A percentile compares a stretch with the other conserved stretches of the same genome.
Conservation (phyloP, 2,113 vertebrate species). For the Phrynosoma blainvillii region DNA sequence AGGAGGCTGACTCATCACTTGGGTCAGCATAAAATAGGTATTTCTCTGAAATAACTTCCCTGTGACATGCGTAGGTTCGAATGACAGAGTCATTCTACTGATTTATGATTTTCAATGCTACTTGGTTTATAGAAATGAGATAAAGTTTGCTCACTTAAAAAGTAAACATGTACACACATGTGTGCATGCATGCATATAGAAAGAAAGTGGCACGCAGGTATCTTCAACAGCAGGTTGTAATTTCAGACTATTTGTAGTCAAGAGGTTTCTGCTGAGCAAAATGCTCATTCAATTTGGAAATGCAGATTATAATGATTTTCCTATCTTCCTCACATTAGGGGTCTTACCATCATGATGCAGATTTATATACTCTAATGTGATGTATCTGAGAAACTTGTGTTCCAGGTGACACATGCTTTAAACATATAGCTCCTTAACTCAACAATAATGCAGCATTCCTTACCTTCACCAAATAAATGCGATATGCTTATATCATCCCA, state of each 20-base stretch:
- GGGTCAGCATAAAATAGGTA: background rate
- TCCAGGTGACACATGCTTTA: conserved; percentile 61
- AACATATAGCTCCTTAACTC: conserved; percentile 61
- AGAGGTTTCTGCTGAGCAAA: conserved; percentile 79
- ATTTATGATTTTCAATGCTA: conserved; percentile 41
- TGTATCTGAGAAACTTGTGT: conserved; percentile 66
- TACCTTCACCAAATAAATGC: background rate
- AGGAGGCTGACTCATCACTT: background rate
- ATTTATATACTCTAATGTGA: conserved; percentile 61
- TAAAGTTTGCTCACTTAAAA: conserved; percentile 46
- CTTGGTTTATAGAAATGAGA: conserved; percentile 57
- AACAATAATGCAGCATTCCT: conserved; percentile 61
- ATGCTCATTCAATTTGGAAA: conserved; percentile 76
- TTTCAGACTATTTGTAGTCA: conserved; percentile 76
- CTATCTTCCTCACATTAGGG: conserved; percentile 74
- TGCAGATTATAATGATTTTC: conserved; percentile 80
- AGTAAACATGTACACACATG: conserved; percentile 24
- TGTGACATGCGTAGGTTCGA: background rate
- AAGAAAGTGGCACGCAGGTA: conserved; percentile 3
- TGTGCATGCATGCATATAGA: too few relatives aligned
- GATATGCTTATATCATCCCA: conserved; percentile 64
- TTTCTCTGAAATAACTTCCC: background rate
- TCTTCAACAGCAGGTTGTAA: conserved; percentile 74
- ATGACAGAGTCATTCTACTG: conserved; percentile 24
- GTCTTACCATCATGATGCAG: conserved; percentile 67